A percentile compares a stretch with the other conserved stretches of the same genome.
Evolutionary conservation across 2,113 vertebrate species (phyloP).

Genomic region (Clarias batrachus): DNA sequence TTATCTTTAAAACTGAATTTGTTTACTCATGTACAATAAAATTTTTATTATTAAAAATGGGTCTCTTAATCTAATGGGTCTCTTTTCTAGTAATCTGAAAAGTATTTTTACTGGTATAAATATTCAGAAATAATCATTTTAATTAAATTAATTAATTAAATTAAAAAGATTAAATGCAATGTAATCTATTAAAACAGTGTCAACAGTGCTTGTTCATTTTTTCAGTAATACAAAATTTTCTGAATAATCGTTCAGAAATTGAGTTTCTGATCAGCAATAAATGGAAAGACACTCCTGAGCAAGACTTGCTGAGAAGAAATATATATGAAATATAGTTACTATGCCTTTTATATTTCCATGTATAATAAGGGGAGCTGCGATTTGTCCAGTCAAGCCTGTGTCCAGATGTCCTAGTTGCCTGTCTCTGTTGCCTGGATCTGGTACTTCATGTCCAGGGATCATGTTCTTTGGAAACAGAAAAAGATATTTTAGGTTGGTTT

Average conservation of each 20-base stretch:
- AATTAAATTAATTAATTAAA: no score
- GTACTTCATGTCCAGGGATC: background rate
- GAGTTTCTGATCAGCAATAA: background rate
- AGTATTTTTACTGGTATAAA: background rate
- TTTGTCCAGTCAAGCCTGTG: background rate
- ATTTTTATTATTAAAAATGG: background rate
- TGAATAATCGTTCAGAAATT: background rate
- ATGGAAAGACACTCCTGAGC: background rate
- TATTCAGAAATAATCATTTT: no score
- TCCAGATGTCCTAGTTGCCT: background rate
- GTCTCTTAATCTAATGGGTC: background rate
- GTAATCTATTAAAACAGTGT: background rate
- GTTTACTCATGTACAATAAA: background rate
- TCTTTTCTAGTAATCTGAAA: background rate
- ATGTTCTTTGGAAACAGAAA: constrained; percentile 35
- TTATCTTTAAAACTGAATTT: background rate
- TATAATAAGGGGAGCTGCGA: constrained; percentile 23
- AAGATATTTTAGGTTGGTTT: background rate
- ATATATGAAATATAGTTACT: constrained; percentile 13
- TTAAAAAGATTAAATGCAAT: background rate
- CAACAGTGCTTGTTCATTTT: background rate
- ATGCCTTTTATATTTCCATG: constrained; percentile 31
- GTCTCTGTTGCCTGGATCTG: background rate
- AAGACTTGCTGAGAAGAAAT: background rate
- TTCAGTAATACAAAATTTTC: background rate